Evolutionary conservation across 1,140 invertebrate genomes (phyloP).

Genomic region (Oryzaephilus surinamensis): DNA sequence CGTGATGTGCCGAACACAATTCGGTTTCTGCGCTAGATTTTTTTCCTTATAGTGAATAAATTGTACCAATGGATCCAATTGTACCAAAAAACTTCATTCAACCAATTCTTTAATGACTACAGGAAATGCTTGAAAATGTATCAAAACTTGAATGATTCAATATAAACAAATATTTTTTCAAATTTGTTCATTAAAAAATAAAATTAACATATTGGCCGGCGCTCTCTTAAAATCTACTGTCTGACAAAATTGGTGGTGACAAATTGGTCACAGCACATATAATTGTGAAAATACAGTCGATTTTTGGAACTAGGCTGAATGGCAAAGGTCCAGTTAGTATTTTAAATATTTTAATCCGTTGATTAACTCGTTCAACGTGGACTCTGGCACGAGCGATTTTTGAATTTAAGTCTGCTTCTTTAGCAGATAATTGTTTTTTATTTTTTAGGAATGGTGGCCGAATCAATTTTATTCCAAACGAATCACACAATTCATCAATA

Average conservation of each 20-base stretch:
- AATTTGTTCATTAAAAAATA: no score
- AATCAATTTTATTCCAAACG: constrained; percentile 9
- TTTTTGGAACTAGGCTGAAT: constrained; percentile 5
- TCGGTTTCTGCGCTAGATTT: no score
- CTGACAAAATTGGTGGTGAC: constrained; percentile 18
- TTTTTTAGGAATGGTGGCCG: constrained; percentile 16
- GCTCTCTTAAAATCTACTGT: constrained; percentile 43
- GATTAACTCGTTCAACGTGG: constrained; percentile 9
- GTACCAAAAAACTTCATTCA: no score
- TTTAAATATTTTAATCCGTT: constrained; percentile 9
- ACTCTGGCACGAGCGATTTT: constrained; percentile 20
- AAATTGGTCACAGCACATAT: constrained; percentile 22
- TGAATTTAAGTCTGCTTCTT: constrained; percentile 13
- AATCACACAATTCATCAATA: constrained; percentile 12
- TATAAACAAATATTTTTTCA: no score
- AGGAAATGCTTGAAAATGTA: no score
- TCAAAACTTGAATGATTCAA: no score
- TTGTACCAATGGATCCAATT: no score
- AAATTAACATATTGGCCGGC: no score
- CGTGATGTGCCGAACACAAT: no score
- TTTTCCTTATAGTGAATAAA: no score
- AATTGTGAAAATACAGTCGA: constrained; percentile 21
- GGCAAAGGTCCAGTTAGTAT: constrained; percentile 5
- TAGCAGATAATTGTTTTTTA: constrained; percentile 12
- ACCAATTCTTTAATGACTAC: no score